phyloP scores from a whole-genome alignment of 2,113 vertebrate species.

The Catharus minimus region DNA sequence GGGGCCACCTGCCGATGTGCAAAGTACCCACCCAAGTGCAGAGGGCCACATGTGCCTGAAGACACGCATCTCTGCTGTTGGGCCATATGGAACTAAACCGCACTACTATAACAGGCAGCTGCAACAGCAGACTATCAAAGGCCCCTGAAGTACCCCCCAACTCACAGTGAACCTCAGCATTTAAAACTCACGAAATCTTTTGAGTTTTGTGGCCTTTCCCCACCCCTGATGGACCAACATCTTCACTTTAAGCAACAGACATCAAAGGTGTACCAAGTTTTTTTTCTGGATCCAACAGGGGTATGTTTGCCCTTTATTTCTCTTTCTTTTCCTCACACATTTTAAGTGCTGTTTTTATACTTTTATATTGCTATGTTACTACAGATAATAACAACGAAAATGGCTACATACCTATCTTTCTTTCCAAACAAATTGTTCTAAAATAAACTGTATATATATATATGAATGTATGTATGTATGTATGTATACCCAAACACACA shows the following conservation, averaged over 20 bases:
- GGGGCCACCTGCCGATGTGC: background rate
- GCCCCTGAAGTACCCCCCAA: background rate
- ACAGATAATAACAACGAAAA: background rate
- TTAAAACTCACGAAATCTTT: background rate
- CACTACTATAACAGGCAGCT: background rate
- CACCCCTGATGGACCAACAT: background rate
- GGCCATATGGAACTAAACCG: background rate
- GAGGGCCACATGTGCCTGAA: background rate
- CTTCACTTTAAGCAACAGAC: background rate
- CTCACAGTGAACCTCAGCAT: background rate
- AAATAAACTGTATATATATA: too few relatives aligned
- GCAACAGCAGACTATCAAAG: background rate
- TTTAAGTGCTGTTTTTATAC: background rate
- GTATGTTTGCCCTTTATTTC: background rate
- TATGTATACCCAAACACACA: too few relatives aligned
- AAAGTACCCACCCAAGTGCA: background rate
- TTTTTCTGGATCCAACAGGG: fast-evolving
- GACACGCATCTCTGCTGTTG: background rate
- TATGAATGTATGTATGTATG: too few relatives aligned
- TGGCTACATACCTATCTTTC: background rate
- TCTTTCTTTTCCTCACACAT: background rate
- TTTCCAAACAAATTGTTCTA: background rate
- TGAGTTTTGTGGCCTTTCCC: background rate
- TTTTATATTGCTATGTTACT: background rate
- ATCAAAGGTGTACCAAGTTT: background rate